A percentile compares a stretch with the other conserved stretches of the same genome.
phyloP scores from a whole-genome alignment of 2,888 invertebrate species.

The Ophion costatus region DNA sequence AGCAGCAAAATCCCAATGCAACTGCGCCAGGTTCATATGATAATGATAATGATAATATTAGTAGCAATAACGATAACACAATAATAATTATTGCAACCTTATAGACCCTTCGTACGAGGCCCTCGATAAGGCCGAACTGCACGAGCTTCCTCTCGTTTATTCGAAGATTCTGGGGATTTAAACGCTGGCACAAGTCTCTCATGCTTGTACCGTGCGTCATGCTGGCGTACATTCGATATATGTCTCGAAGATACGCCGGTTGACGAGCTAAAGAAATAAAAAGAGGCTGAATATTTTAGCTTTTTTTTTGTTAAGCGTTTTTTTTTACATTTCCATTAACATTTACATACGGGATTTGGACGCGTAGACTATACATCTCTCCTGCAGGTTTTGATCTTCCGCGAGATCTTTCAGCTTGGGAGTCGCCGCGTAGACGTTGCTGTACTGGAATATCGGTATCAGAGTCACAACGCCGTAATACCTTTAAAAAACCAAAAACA shows the following conservation, averaged over 20 bases:
- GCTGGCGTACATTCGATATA: constrained; percentile 90
- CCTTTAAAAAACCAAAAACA: constrained; percentile 77
- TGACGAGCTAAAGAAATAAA: constrained; percentile 85
- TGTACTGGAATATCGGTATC: constrained; percentile 93
- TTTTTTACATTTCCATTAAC: not conserved
- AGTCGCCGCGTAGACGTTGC: constrained; percentile 93
- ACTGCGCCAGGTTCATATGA: not conserved
- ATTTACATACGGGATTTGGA: constrained; percentile 87
- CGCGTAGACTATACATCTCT: constrained; percentile 89
- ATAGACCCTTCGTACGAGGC: constrained; percentile 91
- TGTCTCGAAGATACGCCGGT: constrained; percentile 88
- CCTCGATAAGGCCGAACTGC: constrained; percentile 94
- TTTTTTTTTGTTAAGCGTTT: not conserved
- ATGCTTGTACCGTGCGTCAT: constrained; percentile 92
- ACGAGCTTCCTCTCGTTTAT: constrained; percentile 93
- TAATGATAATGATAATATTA: not conserved
- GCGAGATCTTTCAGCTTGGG: constrained; percentile 89
- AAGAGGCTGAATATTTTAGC: not conserved
- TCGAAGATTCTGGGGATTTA: constrained; percentile 89
- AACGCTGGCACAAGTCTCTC: constrained; percentile 89
- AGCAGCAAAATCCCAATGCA: no score
- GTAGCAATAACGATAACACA: no score
- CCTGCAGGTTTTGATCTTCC: constrained; percentile 88
- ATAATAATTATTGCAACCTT: constrained; percentile 84
- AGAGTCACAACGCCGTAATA: constrained; percentile 90